Conservation (phyloP, 2,113 vertebrate species). For the Psilopsiagon aurifrons region DNA sequence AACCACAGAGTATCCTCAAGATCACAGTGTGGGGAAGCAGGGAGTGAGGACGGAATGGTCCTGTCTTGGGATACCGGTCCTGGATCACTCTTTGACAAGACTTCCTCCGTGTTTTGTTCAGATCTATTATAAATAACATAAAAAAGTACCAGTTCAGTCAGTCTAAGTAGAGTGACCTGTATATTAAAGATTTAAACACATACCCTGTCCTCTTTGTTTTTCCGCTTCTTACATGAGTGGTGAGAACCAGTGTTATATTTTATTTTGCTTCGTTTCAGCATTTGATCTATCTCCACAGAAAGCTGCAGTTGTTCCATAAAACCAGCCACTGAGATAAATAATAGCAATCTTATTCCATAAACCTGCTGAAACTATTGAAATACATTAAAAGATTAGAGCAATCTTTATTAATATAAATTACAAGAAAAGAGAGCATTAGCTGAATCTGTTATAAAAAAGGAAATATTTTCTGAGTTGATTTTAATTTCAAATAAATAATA, state of each 20-base stretch:
- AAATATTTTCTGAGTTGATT: not conserved
- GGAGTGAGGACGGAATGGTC: not conserved
- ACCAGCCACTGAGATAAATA: conserved; percentile 63
- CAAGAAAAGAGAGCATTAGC: conserved; percentile 47
- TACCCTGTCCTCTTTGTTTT: not conserved
- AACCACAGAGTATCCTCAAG: not conserved
- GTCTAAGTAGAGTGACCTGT: not conserved
- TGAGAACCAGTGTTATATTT: not conserved
- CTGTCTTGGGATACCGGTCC: not conserved
- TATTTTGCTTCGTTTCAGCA: conserved; percentile 47
- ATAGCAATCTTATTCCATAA: conserved; percentile 66
- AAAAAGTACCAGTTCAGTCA: not conserved
- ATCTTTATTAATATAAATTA: conserved; percentile 54
- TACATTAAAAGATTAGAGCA: conserved; percentile 62
- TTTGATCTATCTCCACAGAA: conserved; percentile 51
- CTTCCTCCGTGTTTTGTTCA: not conserved
- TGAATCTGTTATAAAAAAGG: conserved; percentile 2
- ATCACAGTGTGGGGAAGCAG: not conserved
- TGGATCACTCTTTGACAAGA: not conserved
- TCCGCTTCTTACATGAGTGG: not conserved
- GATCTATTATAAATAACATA: not conserved
- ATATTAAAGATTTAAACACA: not conserved
- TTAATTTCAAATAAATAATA: conserved; percentile 56
- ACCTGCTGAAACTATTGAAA: conserved; percentile 71
- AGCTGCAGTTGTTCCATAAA: conserved; percentile 60